Evolutionary conservation across 37 sponge, comb jelly and placozoan species (phyloP).

Genomic region (Hexactinellida sp.): DNA sequence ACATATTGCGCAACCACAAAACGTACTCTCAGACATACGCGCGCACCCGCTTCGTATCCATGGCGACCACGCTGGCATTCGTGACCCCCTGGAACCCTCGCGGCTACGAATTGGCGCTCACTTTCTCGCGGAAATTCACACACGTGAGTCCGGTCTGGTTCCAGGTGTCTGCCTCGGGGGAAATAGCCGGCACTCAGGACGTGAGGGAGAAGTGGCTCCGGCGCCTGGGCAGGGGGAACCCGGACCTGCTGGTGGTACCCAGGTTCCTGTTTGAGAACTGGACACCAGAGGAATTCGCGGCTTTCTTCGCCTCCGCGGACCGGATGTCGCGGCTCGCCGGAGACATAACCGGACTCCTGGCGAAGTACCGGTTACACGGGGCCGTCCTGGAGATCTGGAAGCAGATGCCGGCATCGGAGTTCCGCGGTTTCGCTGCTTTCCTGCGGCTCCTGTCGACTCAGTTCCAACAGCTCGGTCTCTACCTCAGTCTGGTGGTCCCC

Average conservation of each 20-base stretch:
- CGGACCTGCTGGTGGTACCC: conserved; percentile 46
- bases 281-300: conserved; percentile 42
- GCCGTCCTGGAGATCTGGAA: conserved; percentile 93
- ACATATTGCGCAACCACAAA: conserved; percentile 45
- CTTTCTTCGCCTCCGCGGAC: conserved; percentile 35
- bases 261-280: conserved; percentile 83
- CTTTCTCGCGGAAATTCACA: conserved; percentile 78
- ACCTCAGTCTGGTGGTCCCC: conserved; percentile 3
- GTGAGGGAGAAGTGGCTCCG: not conserved
- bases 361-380: conserved; percentile 58
- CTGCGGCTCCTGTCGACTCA: not conserved
- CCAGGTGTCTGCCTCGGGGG: conserved; percentile 41
- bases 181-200: not conserved
- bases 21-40: conserved; percentile 32
- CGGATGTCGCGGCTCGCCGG: conserved; percentile 25
- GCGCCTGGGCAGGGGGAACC: not conserved
- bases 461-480: not conserved
- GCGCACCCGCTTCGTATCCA: conserved; percentile 16
- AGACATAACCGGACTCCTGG: conserved; percentile 17
- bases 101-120: conserved; percentile 86
- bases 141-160: conserved; percentile 93
- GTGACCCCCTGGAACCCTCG: conserved; percentile 96
- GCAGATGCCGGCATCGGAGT: conserved; percentile 32
- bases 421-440: not conserved
- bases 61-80: conserved; percentile 44